These are phyloP conservation scores for Oophaga pumilio DNA, from an alignment of 2,113 vertebrate species.

Conservation along the genomic window DNA sequence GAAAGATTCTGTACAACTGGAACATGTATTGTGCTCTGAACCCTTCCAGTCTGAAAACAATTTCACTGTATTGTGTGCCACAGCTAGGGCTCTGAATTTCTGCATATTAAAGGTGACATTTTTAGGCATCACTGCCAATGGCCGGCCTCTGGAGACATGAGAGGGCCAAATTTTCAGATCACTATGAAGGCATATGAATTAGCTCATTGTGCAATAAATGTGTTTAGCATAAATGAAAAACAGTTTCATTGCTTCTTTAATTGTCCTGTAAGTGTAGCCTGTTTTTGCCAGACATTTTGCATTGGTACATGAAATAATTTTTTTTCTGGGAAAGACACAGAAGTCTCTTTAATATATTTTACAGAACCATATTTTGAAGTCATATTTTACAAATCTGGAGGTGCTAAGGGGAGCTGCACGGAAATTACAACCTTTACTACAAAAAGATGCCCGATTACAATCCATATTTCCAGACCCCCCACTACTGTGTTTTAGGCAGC, in stretches of 20 bases:
- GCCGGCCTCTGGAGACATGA: background rate
- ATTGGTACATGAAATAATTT: constrained; percentile 18
- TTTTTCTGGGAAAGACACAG: background rate
- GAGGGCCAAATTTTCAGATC: constrained; percentile 17
- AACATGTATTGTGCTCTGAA: background rate
- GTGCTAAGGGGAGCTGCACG: too few species aligned
- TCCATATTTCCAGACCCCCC: too few species aligned
- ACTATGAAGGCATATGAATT: constrained; percentile 44
- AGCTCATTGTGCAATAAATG: constrained; percentile 56
- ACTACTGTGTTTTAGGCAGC: too few species aligned
- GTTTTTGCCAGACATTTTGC: constrained; percentile 33
- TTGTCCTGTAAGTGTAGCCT: constrained; percentile 15
- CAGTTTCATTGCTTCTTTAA: constrained; percentile 42
- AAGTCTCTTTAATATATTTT: background rate
- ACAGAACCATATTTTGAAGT: background rate
- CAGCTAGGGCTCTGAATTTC: background rate
- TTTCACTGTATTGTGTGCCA: constrained; percentile 18
- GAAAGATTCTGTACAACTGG: background rate
- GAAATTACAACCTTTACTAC: too few species aligned
- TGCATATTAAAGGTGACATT: constrained; percentile 46
- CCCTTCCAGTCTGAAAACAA: background rate
- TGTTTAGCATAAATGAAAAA: constrained; percentile 45
- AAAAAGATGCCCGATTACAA: too few species aligned
- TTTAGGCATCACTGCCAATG: constrained; percentile 3
- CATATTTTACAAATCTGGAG: too few species aligned